These are phyloP conservation scores for Thumatha senex DNA, from an alignment of 2,888 invertebrate genomes.

Conservation along the genomic window DNA sequence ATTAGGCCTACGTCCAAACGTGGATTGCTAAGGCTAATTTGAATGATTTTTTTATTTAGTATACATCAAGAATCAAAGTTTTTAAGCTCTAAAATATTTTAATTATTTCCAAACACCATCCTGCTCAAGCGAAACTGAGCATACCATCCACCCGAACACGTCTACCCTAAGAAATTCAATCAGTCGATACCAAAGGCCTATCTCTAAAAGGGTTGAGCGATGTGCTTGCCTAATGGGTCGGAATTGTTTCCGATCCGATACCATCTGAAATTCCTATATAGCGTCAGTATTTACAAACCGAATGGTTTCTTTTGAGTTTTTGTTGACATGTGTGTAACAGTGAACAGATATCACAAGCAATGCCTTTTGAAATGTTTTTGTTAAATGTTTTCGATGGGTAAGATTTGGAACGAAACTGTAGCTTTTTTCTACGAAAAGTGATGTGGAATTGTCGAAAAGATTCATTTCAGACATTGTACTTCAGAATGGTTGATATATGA, in stretches of 20 bases:
- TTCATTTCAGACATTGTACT: no score
- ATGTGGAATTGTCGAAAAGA: no score
- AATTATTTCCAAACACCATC: not conserved
- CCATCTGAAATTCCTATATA: conserved; percentile 26
- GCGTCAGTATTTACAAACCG: conserved; percentile 16
- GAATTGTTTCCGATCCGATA: conserved; percentile 37
- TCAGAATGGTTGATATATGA: no score
- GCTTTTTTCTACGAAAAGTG: no score
- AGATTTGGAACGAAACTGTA: no score
- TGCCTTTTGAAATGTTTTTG: not conserved
- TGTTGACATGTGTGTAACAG: not conserved
- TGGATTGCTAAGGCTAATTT: no score
- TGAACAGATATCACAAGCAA: not conserved
- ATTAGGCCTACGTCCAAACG: no score
- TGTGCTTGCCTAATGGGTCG: conserved; percentile 46
- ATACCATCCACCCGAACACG: conserved; percentile 19
- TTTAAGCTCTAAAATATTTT: not conserved
- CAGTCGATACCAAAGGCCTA: conserved; percentile 41
- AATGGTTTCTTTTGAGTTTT: conserved; percentile 12
- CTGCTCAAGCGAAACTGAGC: not conserved
- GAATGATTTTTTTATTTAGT: no score
- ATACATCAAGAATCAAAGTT: not conserved
- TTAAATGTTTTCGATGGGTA: not conserved
- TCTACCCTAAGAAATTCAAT: conserved; percentile 49
- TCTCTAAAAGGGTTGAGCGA: conserved; percentile 44